Evolutionary conservation across 1,140 invertebrate species (phyloP).

Genomic region (Drosophila leontia): DNA sequence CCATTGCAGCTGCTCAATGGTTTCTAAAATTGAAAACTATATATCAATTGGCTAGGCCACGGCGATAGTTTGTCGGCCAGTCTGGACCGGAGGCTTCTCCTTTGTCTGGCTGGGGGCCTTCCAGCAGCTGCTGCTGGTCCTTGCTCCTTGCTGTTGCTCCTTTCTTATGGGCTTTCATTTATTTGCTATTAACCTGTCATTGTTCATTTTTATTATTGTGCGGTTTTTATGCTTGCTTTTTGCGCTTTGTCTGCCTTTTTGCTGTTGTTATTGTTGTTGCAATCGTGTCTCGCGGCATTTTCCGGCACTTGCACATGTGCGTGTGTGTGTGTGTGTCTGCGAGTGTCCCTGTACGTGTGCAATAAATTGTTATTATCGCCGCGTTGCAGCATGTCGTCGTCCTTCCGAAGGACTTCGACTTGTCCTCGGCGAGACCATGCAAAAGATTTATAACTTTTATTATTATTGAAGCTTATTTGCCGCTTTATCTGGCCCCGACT

Average conservation of each 20-base stretch:
- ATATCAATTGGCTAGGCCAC: conserved; percentile 80
- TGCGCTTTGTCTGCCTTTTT: conserved; percentile 39
- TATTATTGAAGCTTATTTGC: conserved; percentile 82
- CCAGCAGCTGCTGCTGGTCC: conserved; percentile 28
- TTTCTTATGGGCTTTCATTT: conserved; percentile 84
- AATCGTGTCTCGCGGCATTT: conserved; percentile 79
- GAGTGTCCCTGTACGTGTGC: conserved; percentile 62
- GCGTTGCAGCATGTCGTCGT: conserved; percentile 78
- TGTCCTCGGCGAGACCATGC: conserved; percentile 58
- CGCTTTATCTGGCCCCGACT: conserved; percentile 72
- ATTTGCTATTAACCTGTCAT: conserved; percentile 85
- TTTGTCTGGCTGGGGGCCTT: conserved; percentile 29
- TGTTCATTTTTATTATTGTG: conserved; percentile 85
- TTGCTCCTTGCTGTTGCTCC: conserved; percentile 26
- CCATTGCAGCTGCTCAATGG: conserved; percentile 71
- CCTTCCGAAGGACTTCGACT: conserved; percentile 34
- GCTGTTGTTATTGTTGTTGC: conserved; percentile 50
- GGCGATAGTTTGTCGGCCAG: conserved; percentile 49
- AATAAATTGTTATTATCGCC: conserved; percentile 85
- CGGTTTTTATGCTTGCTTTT: conserved; percentile 66
- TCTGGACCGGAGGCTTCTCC: conserved; percentile 23
- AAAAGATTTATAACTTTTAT: conserved; percentile 84
- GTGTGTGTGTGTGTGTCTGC: conserved; percentile 29
- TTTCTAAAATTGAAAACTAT: conserved; percentile 84
- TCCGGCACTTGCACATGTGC: conserved; percentile 63